Base-by-base conservation (phyloP, 1,140 invertebrate genomes). In the Pseudomyrmex pallidus region DNA sequence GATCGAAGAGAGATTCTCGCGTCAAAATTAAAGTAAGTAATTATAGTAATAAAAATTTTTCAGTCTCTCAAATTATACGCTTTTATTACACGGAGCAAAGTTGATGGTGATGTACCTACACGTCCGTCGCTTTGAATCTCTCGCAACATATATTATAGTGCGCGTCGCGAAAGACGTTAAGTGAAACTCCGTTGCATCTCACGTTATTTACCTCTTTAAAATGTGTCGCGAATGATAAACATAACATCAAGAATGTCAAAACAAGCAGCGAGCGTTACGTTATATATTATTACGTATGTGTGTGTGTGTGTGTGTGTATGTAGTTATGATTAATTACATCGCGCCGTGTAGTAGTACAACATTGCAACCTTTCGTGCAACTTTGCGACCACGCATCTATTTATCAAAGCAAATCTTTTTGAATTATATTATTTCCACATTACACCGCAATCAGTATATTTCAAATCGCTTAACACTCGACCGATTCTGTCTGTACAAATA, bases 121-220 rank as follows among this genome's bases (percentile, higher is more conserved):
- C 35, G 5, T 35, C 5, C 5, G 35, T 35, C 20, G 20, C 13
- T 12, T n/a, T 22, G 15, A 54, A 5, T 70, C 1, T 57, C 56
- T 57, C 8, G 35, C 35, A 35, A 35, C 5, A 7, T 35, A 25
- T 25, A 35, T 35, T 35, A 5, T 35, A 35, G 35, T 7, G 7
- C 35, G 35, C 35, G 35, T 35, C 35, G 35, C 35, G 35, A 0
- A 35, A 35, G 5, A 35, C 35, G 7, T 5, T 35, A 35, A 35
- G 35, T 35, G 35, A 35, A 35, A 35, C 35, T 35, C 35, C 35
- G 35, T 73, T 20, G 68, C 54, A 7, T 35, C n/a, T 72, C 22
- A 48, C 67, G 52, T 22, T 72, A 57, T 72, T 72, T 44, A 20
- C 52, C 44, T 52, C 13, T 57, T 22, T 50, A 20, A 50, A 20